phyloP scores from a whole-genome alignment of 1,140 invertebrate genomes.

The Aphaenogaster rudis region DNA sequence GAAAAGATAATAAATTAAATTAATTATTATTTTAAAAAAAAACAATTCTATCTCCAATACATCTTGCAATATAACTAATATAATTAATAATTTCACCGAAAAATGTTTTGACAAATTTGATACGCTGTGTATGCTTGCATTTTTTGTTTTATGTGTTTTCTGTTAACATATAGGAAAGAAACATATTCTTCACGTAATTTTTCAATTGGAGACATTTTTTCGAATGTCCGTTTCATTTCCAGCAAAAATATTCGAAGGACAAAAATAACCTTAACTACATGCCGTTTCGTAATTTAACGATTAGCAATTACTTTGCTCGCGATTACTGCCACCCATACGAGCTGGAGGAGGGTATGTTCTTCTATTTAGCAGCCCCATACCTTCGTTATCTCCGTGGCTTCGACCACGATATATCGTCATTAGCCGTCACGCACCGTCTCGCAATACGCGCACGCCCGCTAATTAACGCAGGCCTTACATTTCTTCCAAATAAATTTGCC shows the following conservation, averaged over 20 bases:
- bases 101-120: not conserved
- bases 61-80: not conserved
- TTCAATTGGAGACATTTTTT: not conserved
- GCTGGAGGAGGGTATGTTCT: not conserved
- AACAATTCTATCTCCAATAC: not conserved
- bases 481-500: constrained; percentile 61
- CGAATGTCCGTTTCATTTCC: not conserved
- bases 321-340: constrained; percentile 10
- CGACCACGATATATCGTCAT: constrained; percentile 60
- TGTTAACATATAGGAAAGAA: not conserved
- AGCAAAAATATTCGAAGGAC: not conserved
- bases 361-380: constrained; percentile 8
- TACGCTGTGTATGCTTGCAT: too few relatives aligned
- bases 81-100: not conserved
- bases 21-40: constrained; percentile 2
- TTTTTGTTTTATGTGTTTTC: not conserved
- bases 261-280: constrained; percentile 21
- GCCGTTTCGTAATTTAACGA: constrained; percentile 32
- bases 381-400: constrained; percentile 42
- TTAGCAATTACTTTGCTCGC: constrained; percentile 42
- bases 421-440: constrained; percentile 52
- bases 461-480: constrained; percentile 59
- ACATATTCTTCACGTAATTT: not conserved
- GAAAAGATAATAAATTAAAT: constrained; percentile 11
- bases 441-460: constrained; percentile 55